Conservation (phyloP, 1,140 invertebrate genomes). For the Megalonaias nervosa region DNA sequence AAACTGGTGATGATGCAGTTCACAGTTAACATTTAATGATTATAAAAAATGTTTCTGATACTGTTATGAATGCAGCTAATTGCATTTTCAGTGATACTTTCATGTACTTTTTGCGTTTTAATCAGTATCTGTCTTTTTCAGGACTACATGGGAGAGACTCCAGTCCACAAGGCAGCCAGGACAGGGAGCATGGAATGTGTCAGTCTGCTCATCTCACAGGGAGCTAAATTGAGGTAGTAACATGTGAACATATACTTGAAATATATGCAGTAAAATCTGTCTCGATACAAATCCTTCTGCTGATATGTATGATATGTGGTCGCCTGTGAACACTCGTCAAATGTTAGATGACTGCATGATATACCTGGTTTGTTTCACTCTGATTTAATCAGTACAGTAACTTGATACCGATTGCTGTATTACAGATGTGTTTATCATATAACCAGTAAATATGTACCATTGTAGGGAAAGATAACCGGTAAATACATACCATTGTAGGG, state of each 20-base stretch:
- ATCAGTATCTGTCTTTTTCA: constrained; percentile 33
- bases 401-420: too few species aligned
- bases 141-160: constrained; percentile 66
- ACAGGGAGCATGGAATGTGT: constrained; percentile 66
- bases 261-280: neutral
- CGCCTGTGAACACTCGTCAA: neutral
- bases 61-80: too few species aligned
- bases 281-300: neutral
- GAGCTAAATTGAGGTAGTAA: constrained; percentile 51
- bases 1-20: too few species aligned
- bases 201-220: constrained; percentile 57
- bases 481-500: too few species aligned
- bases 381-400: neutral
- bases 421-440: too few species aligned
- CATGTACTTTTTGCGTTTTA: neutral
- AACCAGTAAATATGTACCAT: too few species aligned
- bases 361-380: neutral
- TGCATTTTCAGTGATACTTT: neutral
- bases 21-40: too few species aligned
- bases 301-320: neutral
- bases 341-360: neutral
- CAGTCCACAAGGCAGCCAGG: constrained; percentile 63
- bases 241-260: neutral
- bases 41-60: too few species aligned
- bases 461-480: too few species aligned